phyloP scores from a whole-genome alignment of 2,113 vertebrate species.

The Lophochroa leadbeateri region DNA sequence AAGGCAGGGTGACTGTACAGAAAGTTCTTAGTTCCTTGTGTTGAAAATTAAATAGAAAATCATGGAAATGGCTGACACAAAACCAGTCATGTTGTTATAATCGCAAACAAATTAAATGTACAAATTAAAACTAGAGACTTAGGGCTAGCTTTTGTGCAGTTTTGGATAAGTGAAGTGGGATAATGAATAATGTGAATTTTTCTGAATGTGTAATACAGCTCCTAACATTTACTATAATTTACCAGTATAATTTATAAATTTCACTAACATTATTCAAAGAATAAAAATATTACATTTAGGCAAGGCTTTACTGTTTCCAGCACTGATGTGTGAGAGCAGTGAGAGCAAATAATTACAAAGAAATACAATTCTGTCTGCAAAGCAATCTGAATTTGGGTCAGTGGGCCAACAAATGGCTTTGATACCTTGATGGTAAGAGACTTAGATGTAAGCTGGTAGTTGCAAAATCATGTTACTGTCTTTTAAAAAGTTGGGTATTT shows the following conservation, averaged over 20 bases:
- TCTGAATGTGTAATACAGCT: background rate
- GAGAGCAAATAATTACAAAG: background rate
- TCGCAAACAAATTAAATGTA: background rate
- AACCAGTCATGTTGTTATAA: background rate
- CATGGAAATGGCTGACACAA: background rate
- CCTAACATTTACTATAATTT: background rate
- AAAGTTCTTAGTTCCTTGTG: background rate
- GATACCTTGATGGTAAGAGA: background rate
- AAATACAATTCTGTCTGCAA: background rate
- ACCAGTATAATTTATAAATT: background rate
- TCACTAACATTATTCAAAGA: background rate
- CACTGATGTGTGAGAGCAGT: background rate
- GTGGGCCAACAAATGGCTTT: background rate
- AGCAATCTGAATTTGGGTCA: background rate
- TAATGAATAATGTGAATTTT: background rate
- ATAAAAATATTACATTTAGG: background rate
- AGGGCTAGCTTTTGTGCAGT: background rate
- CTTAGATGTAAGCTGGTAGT: background rate
- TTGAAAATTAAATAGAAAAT: background rate
- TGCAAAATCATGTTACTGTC: constrained; percentile 24
- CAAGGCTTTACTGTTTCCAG: background rate
- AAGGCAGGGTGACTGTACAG: background rate
- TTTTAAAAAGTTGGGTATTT: background rate
- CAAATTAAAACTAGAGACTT: background rate
- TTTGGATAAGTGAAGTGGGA: background rate